A percentile compares a stretch with the other conserved stretches of the same genome.
Conservation (phyloP, 2,797 vertebrate species). For the Scomberomorus guttatus region DNA sequence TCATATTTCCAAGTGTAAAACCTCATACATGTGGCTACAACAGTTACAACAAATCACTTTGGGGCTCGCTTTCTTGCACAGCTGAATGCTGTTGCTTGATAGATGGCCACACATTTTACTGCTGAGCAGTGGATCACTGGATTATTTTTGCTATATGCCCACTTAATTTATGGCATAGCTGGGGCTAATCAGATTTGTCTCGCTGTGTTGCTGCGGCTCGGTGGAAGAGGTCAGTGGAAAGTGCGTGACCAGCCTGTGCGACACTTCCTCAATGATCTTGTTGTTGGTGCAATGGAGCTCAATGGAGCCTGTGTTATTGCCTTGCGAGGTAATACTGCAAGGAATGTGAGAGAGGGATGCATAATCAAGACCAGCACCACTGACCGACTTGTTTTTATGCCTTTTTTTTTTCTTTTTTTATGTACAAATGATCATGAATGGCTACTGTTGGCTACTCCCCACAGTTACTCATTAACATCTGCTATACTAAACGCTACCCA, state of each 20-base stretch:
- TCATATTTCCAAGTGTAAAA: background rate
- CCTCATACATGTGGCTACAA: background rate
- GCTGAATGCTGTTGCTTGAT: constrained; percentile 33
- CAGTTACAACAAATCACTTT: background rate
- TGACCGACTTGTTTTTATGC: constrained; percentile 61
- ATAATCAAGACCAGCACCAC: constrained; percentile 75
- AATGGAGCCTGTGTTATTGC: constrained; percentile 80
- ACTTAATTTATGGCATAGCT: constrained; percentile 75
- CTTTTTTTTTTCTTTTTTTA: constrained; percentile 30
- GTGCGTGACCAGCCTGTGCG: constrained; percentile 72
- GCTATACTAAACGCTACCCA: background rate
- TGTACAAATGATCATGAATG: constrained; percentile 42
- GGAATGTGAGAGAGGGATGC: constrained; percentile 74
- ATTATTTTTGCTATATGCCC: constrained; percentile 70
- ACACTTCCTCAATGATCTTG: constrained; percentile 82
- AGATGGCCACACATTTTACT: constrained; percentile 54
- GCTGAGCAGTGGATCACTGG: constrained; percentile 59
- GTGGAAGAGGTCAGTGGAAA: constrained; percentile 76
- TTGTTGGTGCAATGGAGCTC: constrained; percentile 75
- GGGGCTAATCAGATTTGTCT: constrained; percentile 77
- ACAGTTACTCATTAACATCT: background rate
- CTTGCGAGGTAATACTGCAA: constrained; percentile 74
- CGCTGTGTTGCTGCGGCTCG: constrained; percentile 45
- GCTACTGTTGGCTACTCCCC: constrained; percentile 28
- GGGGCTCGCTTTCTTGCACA: background rate